These are phyloP conservation scores for Peromyscus maniculatus DNA, from an alignment of 2,113 vertebrate genomes.

Conservation along the genomic window DNA sequence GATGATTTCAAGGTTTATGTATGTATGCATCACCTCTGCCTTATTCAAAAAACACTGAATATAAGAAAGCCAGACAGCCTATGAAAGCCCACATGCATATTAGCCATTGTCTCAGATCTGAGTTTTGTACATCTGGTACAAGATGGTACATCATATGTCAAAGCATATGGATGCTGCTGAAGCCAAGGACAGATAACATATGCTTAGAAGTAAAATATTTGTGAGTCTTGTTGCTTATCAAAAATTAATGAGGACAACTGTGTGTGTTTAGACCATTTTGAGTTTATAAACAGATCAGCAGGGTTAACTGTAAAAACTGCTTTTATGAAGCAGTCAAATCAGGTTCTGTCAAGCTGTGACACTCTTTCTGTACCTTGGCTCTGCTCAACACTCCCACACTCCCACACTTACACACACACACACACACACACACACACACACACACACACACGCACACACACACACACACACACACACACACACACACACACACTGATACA, in stretches of 20 bases:
- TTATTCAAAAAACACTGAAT: conserved; percentile 1
- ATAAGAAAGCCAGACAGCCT: not conserved
- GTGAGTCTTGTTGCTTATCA: conserved; percentile 81
- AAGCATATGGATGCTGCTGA: conserved; percentile 83
- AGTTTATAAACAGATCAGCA: conserved; percentile 84
- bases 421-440: not conserved
- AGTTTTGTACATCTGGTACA: conserved; percentile 72
- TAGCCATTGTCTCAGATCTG: conserved; percentile 42
- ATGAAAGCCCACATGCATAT: not conserved
- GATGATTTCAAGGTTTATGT: not conserved
- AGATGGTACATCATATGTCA: conserved; percentile 82
- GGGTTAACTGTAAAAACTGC: conserved; percentile 83
- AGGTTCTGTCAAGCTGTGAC: conserved; percentile 76
- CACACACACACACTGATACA: not conserved
- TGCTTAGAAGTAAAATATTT: conserved; percentile 80
- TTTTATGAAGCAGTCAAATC: conserved; percentile 75
- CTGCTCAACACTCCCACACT: conserved; percentile 39
- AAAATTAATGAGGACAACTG: conserved; percentile 86
- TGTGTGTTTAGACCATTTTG: conserved; percentile 83
- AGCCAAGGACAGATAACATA: conserved; percentile 81
- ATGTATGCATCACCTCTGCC: not conserved
- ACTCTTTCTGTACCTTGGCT: conserved; percentile 47
- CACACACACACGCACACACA: not conserved
- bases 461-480: not conserved
- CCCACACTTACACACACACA: not conserved